phyloP scores from a whole-genome alignment of 2,888 invertebrate species.

The Catocala sponsa region DNA sequence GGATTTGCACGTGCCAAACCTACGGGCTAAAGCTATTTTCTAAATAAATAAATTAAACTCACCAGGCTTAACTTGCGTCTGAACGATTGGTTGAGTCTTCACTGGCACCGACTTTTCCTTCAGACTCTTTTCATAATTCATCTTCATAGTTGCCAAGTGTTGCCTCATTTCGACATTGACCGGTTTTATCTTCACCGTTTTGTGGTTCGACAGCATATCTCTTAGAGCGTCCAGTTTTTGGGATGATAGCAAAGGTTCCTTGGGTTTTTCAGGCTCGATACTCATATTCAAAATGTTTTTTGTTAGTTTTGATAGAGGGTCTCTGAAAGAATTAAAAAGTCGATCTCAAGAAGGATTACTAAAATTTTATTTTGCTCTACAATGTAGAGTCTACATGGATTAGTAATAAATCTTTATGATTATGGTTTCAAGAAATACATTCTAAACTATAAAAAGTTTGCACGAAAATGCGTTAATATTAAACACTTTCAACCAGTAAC shows the following conservation, averaged over 20 bases:
- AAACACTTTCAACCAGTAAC: no score
- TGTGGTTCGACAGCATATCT: constrained; percentile 83
- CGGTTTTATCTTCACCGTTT: constrained; percentile 84
- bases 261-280: constrained; percentile 75
- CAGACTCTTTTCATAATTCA: constrained; percentile 72
- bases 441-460: no score
- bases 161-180: constrained; percentile 80
- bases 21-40: no score
- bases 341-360: no score
- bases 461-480: no score
- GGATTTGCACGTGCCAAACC: no score
- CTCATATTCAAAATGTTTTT: constrained; percentile 86
- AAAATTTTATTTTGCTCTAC: no score
- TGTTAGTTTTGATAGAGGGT: constrained; percentile 80
- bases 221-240: constrained; percentile 85
- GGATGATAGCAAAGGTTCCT: constrained; percentile 76
- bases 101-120: constrained; percentile 58
- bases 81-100: constrained; percentile 28
- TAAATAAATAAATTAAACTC: constrained; percentile 19
- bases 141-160: constrained; percentile 71
- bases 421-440: no score
- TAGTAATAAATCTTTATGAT: no score
- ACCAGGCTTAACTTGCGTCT: constrained; percentile 45
- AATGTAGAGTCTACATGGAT: no score
- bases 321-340: no score